phyloP scores from a whole-genome alignment of 2,113 vertebrate genomes.

The Sebastes fasciatus region DNA sequence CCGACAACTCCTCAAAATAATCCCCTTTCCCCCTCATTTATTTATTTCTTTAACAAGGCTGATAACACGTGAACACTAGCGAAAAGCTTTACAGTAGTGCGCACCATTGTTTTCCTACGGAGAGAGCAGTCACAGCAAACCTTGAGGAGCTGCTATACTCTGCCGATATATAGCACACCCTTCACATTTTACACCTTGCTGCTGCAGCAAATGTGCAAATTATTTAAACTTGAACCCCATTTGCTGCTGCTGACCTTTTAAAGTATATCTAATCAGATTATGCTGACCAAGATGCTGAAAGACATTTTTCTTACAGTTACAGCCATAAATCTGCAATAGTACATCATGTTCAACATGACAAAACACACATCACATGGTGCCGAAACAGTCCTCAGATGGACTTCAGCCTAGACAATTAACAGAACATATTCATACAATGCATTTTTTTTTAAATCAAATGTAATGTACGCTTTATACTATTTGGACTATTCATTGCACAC shows the following conservation, averaged over 20 bases:
- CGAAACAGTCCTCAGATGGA: neutral
- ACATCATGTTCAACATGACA: neutral
- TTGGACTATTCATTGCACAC: neutral
- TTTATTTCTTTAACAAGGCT: slow-evolving; percentile 17
- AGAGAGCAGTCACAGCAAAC: neutral
- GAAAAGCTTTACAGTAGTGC: neutral
- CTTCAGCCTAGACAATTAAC: neutral
- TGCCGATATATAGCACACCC: neutral
- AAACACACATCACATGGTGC: neutral
- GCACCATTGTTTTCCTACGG: neutral
- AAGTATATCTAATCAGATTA: neutral
- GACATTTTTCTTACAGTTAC: neutral
- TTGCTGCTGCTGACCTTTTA: neutral
- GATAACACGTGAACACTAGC: neutral
- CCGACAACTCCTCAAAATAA: slow-evolving; percentile 17
- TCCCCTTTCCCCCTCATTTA: neutral
- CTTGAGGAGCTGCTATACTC: neutral
- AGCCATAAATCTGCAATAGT: neutral
- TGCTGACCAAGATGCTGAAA: neutral
- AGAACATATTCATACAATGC: neutral
- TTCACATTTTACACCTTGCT: neutral
- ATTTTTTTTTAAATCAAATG: neutral
- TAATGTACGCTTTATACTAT: neutral
- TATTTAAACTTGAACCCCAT: neutral
- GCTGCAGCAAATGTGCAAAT: neutral